phyloP scores from a whole-genome alignment of 2,888 invertebrate genomes.

The Erynnis tages region DNA sequence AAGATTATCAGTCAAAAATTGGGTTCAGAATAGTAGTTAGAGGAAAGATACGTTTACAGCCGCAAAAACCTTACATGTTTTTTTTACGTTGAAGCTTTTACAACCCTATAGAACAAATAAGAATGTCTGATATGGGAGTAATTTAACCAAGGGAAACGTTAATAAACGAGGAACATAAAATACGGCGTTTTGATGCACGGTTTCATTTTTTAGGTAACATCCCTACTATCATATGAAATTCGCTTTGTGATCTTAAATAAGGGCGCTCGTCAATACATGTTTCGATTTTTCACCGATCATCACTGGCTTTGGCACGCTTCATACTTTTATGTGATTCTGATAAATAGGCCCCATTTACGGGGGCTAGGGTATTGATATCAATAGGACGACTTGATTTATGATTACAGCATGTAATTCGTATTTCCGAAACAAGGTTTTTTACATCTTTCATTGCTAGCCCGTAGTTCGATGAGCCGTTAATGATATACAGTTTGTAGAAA shows the following conservation, averaged over 20 bases:
- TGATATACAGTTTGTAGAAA: constrained; percentile 44
- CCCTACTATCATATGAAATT: constrained; percentile 41
- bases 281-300: constrained; percentile 64
- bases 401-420: constrained; percentile 57
- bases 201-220: constrained; percentile 25
- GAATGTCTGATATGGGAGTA: too few relatives aligned
- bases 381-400: constrained; percentile 68
- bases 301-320: constrained; percentile 65
- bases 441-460: constrained; percentile 40
- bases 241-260: constrained; percentile 58
- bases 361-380: constrained; percentile 64
- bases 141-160: too few relatives aligned
- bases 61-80: too few relatives aligned
- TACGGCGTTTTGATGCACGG: too few relatives aligned
- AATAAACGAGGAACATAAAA: too few relatives aligned
- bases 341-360: constrained; percentile 67
- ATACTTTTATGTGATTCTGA: constrained; percentile 61
- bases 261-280: constrained; percentile 62
- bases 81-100: too few relatives aligned
- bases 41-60: too few relatives aligned
- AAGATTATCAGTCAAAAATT: too few relatives aligned
- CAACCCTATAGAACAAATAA: too few relatives aligned
- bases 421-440: constrained; percentile 59
- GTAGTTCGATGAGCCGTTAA: constrained; percentile 50
- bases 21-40: too few relatives aligned